Conservation (phyloP, 2,888 invertebrate genomes). For the Girardia tigrina region DNA sequence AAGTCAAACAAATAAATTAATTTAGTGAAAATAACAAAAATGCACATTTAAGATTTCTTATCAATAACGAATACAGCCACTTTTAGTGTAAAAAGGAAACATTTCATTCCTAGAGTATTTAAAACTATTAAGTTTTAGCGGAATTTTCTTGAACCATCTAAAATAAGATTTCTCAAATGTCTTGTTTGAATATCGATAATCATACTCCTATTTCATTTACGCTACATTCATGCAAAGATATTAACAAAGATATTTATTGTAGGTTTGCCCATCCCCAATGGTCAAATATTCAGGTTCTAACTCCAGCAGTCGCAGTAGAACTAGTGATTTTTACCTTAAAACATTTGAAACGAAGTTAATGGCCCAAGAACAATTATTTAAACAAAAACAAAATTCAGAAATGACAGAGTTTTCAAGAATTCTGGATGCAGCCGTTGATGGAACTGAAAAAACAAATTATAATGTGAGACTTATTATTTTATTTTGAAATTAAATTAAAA, state of each 20-base stretch:
- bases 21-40: no score
- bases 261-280: neutral
- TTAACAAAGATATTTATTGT: neutral
- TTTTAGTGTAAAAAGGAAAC: no score
- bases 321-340: constrained; percentile 1
- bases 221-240: neutral
- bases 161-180: no score
- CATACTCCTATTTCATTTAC: no score
- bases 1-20: no score
- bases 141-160: no score
- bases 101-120: no score
- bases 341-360: constrained; percentile 11
- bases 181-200: no score
- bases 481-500: neutral
- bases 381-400: neutral
- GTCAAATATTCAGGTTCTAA: neutral
- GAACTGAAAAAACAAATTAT: neutral
- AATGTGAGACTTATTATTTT: neutral
- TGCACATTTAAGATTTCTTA: no score
- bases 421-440: neutral
- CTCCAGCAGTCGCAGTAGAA: neutral
- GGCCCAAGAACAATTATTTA: neutral
- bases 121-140: no score
- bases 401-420: neutral
- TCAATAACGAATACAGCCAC: no score